Evolutionary conservation across 2,888 invertebrate genomes (phyloP).

Genomic region (Sicus ferrugineus): DNA sequence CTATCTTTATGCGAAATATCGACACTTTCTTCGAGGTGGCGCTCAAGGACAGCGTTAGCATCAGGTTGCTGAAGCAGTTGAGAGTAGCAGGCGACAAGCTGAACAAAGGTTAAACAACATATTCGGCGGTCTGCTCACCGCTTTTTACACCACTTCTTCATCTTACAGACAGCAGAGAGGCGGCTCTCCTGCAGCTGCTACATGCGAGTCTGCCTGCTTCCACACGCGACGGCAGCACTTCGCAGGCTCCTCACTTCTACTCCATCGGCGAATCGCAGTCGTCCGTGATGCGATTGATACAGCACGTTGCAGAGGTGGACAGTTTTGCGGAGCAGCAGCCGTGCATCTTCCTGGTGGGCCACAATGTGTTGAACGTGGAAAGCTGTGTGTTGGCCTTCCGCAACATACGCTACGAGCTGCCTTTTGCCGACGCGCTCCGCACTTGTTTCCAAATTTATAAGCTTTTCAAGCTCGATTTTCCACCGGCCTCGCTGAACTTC

Average conservation of each 20-base stretch:
- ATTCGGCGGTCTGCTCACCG: not conserved
- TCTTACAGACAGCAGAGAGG: conserved; percentile 31
- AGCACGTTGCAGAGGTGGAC: conserved; percentile 15
- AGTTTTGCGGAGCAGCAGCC: conserved; percentile 24
- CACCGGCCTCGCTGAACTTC: conserved; percentile 29
- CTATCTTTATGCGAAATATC: conserved; percentile 31
- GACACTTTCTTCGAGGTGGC: conserved; percentile 28
- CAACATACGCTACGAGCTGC: conserved; percentile 31
- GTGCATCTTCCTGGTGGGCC: conserved; percentile 35
- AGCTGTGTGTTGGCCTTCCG: conserved; percentile 30
- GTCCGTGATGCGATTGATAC: conserved; percentile 26
- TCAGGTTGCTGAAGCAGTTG: conserved; percentile 28
- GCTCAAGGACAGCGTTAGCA: conserved; percentile 29
- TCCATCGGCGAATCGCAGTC: conserved; percentile 33
- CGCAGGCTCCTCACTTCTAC: conserved; percentile 21
- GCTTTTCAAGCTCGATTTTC: conserved; percentile 31
- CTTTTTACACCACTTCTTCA: not conserved
- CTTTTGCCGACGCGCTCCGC: conserved; percentile 26
- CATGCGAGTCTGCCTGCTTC: conserved; percentile 34
- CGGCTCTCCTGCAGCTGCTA: conserved; percentile 30
- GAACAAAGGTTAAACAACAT: conserved; percentile 29
- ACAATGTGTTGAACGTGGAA: conserved; percentile 14
- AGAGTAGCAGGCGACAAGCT: not conserved
- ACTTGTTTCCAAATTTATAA: conserved; percentile 32
- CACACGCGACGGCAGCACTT: conserved; percentile 26